phyloP scores from a whole-genome alignment of 2,888 invertebrate genomes.

The Acleris literana region DNA sequence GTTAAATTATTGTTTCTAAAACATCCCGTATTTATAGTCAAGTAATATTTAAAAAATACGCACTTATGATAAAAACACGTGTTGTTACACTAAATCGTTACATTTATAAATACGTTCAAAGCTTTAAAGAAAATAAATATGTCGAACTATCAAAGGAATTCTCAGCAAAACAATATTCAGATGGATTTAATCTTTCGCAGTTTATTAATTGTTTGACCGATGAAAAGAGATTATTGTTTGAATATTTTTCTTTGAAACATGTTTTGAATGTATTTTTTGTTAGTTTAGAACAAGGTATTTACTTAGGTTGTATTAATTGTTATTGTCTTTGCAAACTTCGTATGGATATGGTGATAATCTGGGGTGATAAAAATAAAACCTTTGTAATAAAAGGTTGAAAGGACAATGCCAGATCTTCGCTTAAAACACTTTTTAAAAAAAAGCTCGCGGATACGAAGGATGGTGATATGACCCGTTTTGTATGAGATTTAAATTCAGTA shows the following conservation, averaged over 20 bases:
- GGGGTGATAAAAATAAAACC: too few relatives aligned
- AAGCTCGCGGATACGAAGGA: too few relatives aligned
- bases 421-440: too few relatives aligned
- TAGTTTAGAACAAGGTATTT: background rate
- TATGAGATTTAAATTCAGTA: too few relatives aligned
- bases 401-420: too few relatives aligned
- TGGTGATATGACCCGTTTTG: too few relatives aligned
- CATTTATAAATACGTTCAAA: slow-evolving; percentile 7
- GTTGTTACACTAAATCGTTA: slow-evolving; percentile 26
- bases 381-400: too few relatives aligned
- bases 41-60: slow-evolving; percentile 6
- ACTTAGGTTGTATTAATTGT: too few relatives aligned
- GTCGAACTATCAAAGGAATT: slow-evolving; percentile 18
- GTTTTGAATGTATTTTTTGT: background rate
- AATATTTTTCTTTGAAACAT: slow-evolving; percentile 1
- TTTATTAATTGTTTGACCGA: slow-evolving; percentile 22
- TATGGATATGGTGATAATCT: too few relatives aligned
- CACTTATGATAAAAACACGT: slow-evolving; percentile 8
- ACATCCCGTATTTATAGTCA: too few relatives aligned
- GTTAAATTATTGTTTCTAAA: too few relatives aligned
- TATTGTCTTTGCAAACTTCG: too few relatives aligned
- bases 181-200: slow-evolving; percentile 9
- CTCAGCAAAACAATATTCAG: slow-evolving; percentile 21
- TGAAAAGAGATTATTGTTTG: background rate
- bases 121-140: slow-evolving; percentile 25